Conservation (phyloP, 2,797 vertebrate species). For the Alca torda region DNA sequence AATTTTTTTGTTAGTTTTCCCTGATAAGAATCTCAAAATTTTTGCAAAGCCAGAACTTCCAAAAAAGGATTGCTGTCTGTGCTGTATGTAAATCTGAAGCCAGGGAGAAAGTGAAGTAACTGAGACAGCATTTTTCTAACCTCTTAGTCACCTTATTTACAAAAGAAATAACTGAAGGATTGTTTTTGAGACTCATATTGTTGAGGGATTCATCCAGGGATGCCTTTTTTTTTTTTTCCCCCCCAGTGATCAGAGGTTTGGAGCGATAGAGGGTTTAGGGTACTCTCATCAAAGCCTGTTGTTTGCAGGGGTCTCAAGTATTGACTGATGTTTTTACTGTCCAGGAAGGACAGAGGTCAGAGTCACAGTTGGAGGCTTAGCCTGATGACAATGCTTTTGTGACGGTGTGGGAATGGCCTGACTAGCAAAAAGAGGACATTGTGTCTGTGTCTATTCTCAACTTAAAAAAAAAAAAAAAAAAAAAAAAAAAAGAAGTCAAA, state of each 20-base stretch:
- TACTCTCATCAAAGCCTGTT: neutral
- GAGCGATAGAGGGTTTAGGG: neutral
- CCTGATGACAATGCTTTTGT: conserved; percentile 28
- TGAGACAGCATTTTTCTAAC: neutral
- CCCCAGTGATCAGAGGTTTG: neutral
- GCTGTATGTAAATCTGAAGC: neutral
- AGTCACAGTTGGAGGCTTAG: conserved; percentile 29
- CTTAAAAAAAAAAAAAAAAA: neutral
- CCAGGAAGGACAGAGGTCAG: conserved; percentile 46
- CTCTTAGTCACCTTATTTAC: neutral
- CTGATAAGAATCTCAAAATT: neutral
- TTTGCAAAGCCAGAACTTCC: neutral
- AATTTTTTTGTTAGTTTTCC: neutral
- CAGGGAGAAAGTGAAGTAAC: neutral
- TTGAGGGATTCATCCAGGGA: neutral
- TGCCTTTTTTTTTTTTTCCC: neutral
- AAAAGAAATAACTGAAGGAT: neutral
- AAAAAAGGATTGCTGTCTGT: neutral
- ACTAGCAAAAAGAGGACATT: neutral
- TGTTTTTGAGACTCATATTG: neutral
- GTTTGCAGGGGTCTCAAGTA: conserved; percentile 2
- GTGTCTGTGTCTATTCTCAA: neutral
- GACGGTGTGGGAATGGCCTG: neutral
- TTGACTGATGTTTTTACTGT: conserved; percentile 38
- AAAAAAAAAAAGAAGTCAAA: neutral